Evolutionary conservation across 2,797 vertebrate species (phyloP).

Genomic region (Nasua narica): DNA sequence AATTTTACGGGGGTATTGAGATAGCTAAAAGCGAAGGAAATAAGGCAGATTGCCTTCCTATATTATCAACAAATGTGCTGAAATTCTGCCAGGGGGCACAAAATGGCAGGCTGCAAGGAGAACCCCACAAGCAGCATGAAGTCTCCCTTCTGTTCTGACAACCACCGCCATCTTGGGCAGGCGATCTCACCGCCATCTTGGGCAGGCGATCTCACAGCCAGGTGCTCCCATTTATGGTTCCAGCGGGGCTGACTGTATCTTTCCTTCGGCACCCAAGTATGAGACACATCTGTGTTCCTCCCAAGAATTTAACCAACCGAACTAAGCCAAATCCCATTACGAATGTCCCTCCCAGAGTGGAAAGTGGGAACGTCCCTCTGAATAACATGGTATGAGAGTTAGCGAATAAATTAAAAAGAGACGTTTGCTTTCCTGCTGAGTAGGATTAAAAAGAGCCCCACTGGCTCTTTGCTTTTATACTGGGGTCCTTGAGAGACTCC

Average conservation of each 20-base stretch:
- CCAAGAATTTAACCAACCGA: background rate
- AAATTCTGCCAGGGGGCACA: background rate
- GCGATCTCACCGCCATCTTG: background rate
- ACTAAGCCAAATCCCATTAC: background rate
- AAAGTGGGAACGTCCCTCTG: background rate
- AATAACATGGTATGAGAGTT: background rate
- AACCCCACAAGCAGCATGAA: background rate
- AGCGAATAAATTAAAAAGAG: background rate
- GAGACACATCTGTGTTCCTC: background rate
- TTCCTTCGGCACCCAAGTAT: background rate
- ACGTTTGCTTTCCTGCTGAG: background rate
- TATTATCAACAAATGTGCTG: background rate
- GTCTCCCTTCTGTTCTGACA: background rate
- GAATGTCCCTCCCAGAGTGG: background rate
- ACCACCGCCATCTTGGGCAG: rapidly evolving
- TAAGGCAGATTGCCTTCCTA: background rate
- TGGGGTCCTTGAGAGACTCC: background rate
- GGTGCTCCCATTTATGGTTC: background rate
- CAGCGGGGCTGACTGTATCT: background rate
- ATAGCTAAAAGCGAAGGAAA: constrained; percentile 6
- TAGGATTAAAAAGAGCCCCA: background rate
- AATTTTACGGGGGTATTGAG: background rate
- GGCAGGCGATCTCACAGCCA: background rate
- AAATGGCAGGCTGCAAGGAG: background rate
- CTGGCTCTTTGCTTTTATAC: background rate